These are phyloP conservation scores for Piscicola geometra DNA, from an alignment of 2,888 invertebrate genomes.

Conservation along the genomic window DNA sequence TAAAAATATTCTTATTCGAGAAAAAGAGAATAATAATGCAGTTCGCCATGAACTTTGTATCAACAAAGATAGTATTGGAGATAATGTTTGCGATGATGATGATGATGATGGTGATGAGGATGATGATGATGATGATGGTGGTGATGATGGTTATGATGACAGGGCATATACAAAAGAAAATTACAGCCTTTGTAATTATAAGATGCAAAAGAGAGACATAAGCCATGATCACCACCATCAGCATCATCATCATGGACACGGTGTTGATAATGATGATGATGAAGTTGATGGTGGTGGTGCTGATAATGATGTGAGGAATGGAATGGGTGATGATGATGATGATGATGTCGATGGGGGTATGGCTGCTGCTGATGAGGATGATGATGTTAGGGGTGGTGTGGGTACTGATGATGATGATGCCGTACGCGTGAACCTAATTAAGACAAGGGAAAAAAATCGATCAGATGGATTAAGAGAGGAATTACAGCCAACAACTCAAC, in stretches of 20 bases:
- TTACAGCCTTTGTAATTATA: too few relatives aligned
- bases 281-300: constrained; percentile 19
- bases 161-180: too few relatives aligned
- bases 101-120: constrained; percentile 27
- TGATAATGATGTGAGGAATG: neutral
- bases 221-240: constrained; percentile 17
- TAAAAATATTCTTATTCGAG: too few relatives aligned
- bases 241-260: constrained; percentile 33
- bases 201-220: neutral
- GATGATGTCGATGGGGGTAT: constrained; percentile 18
- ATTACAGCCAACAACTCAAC: too few relatives aligned
- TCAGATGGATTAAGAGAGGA: too few relatives aligned
- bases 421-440: too few relatives aligned
- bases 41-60: too few relatives aligned
- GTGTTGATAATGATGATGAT: constrained; percentile 20
- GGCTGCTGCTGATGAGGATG: constrained; percentile 17
- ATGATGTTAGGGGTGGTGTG: constrained; percentile 14
- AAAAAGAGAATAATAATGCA: too few relatives aligned
- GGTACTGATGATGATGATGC: neutral
- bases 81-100: constrained; percentile 11
- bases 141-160: constrained; percentile 24
- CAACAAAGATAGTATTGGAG: neutral
- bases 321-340: constrained; percentile 16
- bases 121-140: constrained; percentile 35
- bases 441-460: too few relatives aligned